Evolutionary conservation across 2,113 vertebrate species (phyloP), one percentile per base, ranked within the genome.

Genomic region (Melanerpes formicivorus): DNA sequence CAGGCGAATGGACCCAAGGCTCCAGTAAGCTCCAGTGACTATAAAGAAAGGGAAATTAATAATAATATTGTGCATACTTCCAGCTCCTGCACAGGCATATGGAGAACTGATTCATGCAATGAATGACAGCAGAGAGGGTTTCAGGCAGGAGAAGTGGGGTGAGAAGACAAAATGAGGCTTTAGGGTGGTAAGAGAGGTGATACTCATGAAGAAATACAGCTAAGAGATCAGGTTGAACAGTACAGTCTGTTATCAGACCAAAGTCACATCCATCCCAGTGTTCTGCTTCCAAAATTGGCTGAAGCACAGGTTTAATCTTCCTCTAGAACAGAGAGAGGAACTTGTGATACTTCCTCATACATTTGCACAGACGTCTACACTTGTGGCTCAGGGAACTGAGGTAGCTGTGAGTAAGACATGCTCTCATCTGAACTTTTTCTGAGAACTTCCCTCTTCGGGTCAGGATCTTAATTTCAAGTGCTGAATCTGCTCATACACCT

Each of bases 81-180:
- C 18, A 30, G 37, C 13, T 9, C 73, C 60, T n/a, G 1, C 5
- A n/a, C 23, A 80, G 9, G 4, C 16, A 25, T 0, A 2, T 25
- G 37, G 16, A 60, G 21, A 91, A 81, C 18, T 34, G 37, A 46
- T 59, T 50, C 71, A 30, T 30, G 21, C 9, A 48, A 18, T 40
- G n/a, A 34, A 18, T 40, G 34, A 34, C n/a, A 84, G 11, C 34
- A 88, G 23, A 62, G 52, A 66, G 18, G 7, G 11, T 12, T 55
- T 15, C 0, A 2, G 32, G 7, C 46, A 37, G 46, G 34, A 85
- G 19, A 14, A 77, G 2, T n/a, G 52, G 55, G 8, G 5, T 1
- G 6, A 79, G 58, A 32, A 55, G 63, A 34, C 7, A 55, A 65
- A 7, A 82, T 18, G 10, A 90, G 5, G 8, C 15, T 83, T 65